Evolutionary conservation across 2,113 vertebrate species (phyloP).

Genomic region (Nematolebias whitei): DNA sequence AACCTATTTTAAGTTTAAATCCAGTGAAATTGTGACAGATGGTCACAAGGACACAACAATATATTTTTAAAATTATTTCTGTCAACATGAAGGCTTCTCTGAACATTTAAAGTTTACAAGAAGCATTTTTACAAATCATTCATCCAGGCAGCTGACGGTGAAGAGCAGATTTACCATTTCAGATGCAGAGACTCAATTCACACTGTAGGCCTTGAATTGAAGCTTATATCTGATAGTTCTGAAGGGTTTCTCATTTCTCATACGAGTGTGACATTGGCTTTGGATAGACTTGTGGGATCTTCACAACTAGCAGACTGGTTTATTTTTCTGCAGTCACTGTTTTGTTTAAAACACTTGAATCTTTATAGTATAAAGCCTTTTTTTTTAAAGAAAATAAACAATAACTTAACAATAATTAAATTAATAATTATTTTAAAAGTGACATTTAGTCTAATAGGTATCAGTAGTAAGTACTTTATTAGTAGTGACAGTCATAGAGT

Average conservation of each 20-base stretch:
- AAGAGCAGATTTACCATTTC: constrained; percentile 34
- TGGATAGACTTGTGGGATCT: background rate
- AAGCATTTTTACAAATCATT: constrained; percentile 34
- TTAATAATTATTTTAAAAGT: no score
- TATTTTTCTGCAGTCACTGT: background rate
- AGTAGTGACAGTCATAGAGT: no score
- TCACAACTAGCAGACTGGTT: background rate
- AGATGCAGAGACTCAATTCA: constrained; percentile 26
- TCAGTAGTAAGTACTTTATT: no score
- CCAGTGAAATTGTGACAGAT: background rate
- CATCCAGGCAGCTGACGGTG: constrained; percentile 39
- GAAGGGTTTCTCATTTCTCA: constrained; percentile 26
- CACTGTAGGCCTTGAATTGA: constrained; percentile 8
- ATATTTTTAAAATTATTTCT: background rate
- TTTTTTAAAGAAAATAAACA: background rate
- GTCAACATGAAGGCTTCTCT: background rate
- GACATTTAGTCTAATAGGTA: no score
- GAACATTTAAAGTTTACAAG: constrained; percentile 16
- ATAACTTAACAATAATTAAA: background rate
- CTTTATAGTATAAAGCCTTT: background rate
- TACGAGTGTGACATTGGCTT: constrained; percentile 25
- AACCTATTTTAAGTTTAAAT: background rate
- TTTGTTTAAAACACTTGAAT: background rate
- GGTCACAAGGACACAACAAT: background rate
- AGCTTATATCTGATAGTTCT: constrained; percentile 35